phyloP scores from a whole-genome alignment of 2,113 vertebrate species.

The Clarias gariepinus region DNA sequence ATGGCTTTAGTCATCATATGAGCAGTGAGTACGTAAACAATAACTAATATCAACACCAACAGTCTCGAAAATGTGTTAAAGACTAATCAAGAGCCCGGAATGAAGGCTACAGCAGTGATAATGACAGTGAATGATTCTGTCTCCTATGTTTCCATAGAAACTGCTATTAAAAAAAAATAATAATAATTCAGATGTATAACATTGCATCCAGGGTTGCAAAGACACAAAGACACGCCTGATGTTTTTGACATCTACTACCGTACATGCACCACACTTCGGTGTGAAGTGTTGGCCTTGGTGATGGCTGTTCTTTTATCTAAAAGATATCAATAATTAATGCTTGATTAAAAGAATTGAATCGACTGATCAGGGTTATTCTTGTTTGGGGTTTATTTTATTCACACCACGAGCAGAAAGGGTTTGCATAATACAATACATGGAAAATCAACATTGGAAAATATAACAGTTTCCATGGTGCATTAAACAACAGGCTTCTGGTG shows the following conservation, averaged over 20 bases:
- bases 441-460: background rate
- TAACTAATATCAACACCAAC: background rate
- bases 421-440: background rate
- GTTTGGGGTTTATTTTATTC: background rate
- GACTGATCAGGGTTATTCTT: too few species aligned
- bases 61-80: background rate
- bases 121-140: background rate
- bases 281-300: background rate
- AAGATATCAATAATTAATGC: background rate
- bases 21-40: background rate
- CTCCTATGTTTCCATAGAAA: conserved; percentile 52
- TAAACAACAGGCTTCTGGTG: background rate
- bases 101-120: background rate
- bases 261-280: background rate
- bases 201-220: background rate
- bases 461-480: background rate
- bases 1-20: background rate
- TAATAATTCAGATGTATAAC: background rate
- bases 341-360: background rate
- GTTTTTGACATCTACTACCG: conserved; percentile 26
- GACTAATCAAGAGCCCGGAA: background rate
- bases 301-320: background rate
- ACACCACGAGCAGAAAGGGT: background rate
- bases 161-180: conserved; percentile 5
- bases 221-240: conserved; percentile 18